Base-by-base conservation (phyloP, 2,797 vertebrate genomes). In the Numenius phaeopus region DNA sequence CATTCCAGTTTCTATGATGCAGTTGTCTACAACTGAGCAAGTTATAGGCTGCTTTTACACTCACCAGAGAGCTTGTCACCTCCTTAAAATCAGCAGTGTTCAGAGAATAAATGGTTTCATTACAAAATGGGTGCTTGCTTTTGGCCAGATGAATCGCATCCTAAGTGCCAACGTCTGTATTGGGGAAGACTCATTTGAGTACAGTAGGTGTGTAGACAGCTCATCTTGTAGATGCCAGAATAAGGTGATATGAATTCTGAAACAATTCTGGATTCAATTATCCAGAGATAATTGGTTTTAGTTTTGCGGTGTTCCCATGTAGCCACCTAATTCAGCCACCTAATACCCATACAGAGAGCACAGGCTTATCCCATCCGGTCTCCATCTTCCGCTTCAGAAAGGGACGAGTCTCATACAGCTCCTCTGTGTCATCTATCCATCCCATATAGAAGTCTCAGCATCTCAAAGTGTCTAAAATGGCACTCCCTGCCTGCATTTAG, bases 401-500 rank as follows among this genome's bases (percentile, higher is more conserved):
- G 11, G 17, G 23, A 47, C 9, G 14, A 47, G 15, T 40, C 22
- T 55, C 47, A 29, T 37, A n/a, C 22, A 55, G 14, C 19, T 50
- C 26, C n/a, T 65, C 21, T 44, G 9, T 54, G 34, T 58, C 44
- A 55, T 21, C 59, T 39, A 0, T 22, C 29, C 46, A 16, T 64
- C 32, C 75, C n/a, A 37, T 32, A 47, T 5, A 44, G 44, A 69
- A 15, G 17, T 65, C 65, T 69, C 22, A 23, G 17, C 42, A n/a
- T 14, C 14, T 11, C 61, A 46, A 24, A 5, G 17, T 65, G 13
- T 40, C 44, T 85, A 39, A 91, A 72, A 69, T 37, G 29, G 9
- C 14, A 26, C 22, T 14, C 54, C 9, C 15, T 69, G 11, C 7
- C 15, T 64, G 12, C 0, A 0, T 12, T 59, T 32, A 71, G 42